These are phyloP conservation scores for Hyalella azteca DNA, from an alignment of 2,888 invertebrate species.

Conservation along the genomic window DNA sequence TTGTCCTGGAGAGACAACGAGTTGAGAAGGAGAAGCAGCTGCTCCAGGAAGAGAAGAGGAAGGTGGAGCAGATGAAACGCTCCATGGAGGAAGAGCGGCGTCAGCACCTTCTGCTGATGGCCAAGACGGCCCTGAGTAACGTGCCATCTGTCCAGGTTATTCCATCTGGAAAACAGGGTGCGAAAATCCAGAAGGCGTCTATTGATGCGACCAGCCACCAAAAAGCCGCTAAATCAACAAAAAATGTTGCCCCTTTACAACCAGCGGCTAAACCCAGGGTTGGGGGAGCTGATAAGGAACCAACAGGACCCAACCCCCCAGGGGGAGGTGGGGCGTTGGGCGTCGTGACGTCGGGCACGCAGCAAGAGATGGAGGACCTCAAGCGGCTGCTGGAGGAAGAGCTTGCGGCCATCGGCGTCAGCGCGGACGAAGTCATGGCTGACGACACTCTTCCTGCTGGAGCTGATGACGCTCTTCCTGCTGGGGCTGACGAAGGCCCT, in stretches of 20 bases:
- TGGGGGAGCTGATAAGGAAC: not conserved
- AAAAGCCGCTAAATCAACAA: not conserved
- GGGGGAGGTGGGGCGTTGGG: not conserved
- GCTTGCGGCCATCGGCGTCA: constrained; percentile 10
- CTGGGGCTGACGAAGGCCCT: not conserved
- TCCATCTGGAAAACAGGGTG: not conserved
- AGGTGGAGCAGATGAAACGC: not conserved
- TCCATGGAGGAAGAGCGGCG: constrained; percentile 2
- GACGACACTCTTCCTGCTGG: not conserved
- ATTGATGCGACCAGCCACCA: not conserved
- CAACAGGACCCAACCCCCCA: not conserved
- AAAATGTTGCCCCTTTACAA: not conserved
- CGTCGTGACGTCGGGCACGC: not conserved
- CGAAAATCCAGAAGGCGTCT: not conserved
- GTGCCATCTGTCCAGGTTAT: no score
- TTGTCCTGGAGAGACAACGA: not conserved
- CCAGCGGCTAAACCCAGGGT: not conserved
- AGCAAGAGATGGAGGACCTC: constrained; percentile 7
- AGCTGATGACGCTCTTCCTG: not conserved
- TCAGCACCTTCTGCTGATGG: not conserved
- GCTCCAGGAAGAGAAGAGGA: not conserved
- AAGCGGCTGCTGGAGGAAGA: not conserved
- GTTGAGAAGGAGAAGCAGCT: not conserved
- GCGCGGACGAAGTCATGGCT: not conserved
- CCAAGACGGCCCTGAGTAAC: no score